Evolutionary conservation across 2,888 invertebrate genomes (phyloP).

Genomic region (Theretra japonica): DNA sequence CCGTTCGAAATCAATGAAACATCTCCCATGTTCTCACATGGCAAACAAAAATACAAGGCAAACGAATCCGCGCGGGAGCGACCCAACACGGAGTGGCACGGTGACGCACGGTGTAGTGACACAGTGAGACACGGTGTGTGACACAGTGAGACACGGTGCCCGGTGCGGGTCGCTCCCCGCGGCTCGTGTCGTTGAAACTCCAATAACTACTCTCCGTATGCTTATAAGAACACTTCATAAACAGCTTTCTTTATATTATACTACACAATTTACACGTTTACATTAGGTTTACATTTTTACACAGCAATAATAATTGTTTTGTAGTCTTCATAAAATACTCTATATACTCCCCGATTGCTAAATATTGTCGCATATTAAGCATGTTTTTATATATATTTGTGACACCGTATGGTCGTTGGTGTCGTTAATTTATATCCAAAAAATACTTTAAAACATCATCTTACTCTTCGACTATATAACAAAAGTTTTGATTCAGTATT

Average conservation of each 20-base stretch:
- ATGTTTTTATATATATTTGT: constrained; percentile 59
- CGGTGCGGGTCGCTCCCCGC: constrained; percentile 44
- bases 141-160: not conserved
- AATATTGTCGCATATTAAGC: constrained; percentile 84
- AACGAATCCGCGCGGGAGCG: constrained; percentile 50
- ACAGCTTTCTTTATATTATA: constrained; percentile 80
- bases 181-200: constrained; percentile 55
- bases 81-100: constrained; percentile 30
- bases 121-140: not conserved
- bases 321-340: constrained; percentile 81
- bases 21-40: constrained; percentile 71
- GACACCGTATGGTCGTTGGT: constrained; percentile 71
- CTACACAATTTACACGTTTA: constrained; percentile 84
- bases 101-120: not conserved
- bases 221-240: constrained; percentile 84
- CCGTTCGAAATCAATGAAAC: constrained; percentile 78
- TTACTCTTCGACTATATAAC: constrained; percentile 37
- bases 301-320: constrained; percentile 82
- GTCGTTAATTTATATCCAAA: constrained; percentile 63
- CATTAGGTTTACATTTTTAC: constrained; percentile 83
- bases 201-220: constrained; percentile 68
- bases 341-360: constrained; percentile 80
- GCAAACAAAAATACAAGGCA: constrained; percentile 76
- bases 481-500: constrained; percentile 25
- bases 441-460: constrained; percentile 59